phyloP scores from a whole-genome alignment of 2,888 invertebrate species.

The Eulithis testata region DNA sequence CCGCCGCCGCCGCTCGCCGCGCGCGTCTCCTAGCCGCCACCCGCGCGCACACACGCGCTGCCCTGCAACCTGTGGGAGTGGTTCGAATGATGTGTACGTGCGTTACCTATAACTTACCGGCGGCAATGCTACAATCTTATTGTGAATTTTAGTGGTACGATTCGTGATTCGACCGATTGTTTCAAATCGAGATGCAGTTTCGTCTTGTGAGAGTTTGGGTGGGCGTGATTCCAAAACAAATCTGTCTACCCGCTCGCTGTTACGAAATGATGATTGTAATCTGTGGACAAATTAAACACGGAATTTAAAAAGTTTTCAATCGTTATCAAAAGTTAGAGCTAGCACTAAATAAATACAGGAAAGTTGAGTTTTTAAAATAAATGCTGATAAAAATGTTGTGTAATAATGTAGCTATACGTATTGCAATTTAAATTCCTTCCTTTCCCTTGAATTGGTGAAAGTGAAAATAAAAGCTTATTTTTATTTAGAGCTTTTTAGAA shows the following conservation, averaged over 20 bases:
- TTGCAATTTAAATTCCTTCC: slow-evolving; percentile 2
- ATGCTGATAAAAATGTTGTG: slow-evolving; percentile 5
- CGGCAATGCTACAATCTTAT: slow-evolving; percentile 31
- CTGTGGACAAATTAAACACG: neutral
- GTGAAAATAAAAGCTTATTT: neutral
- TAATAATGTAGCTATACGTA: neutral
- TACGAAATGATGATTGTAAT: slow-evolving; percentile 1
- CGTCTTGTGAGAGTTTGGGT: slow-evolving; percentile 4
- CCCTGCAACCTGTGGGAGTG: slow-evolving; percentile 79
- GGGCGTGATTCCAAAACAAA: neutral
- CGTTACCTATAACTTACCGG: slow-evolving; percentile 28
- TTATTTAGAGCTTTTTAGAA: neutral
- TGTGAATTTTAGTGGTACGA: slow-evolving; percentile 22
- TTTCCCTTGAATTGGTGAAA: neutral
- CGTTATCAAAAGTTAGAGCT: too few species aligned
- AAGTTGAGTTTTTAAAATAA: slow-evolving; percentile 5
- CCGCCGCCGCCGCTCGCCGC: slow-evolving; percentile 54
- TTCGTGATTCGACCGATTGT: slow-evolving; percentile 10
- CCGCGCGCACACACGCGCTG: slow-evolving; percentile 58
- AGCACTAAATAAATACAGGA: slow-evolving; percentile 3
- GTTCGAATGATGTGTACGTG: slow-evolving; percentile 68
- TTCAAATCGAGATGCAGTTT: neutral
- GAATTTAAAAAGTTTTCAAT: neutral
- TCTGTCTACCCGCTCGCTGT: neutral
- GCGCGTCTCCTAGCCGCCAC: slow-evolving; percentile 75